phyloP scores from a whole-genome alignment of 1,140 invertebrate genomes.

The Drosophila serrata region DNA sequence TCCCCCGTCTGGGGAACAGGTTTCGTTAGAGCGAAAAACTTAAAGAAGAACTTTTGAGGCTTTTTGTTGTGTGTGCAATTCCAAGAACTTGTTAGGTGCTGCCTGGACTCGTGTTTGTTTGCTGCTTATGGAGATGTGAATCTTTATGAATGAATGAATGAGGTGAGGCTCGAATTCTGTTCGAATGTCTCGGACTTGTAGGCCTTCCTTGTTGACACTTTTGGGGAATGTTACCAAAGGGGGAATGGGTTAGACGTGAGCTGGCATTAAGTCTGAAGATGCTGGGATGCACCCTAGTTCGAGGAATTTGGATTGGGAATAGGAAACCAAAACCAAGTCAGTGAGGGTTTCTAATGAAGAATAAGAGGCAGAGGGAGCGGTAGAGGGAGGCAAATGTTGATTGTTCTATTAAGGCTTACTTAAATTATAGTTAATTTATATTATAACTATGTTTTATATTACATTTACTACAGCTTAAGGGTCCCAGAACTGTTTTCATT shows the following conservation, averaged over 20 bases:
- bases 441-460: neutral
- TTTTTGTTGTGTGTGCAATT: conserved; percentile 63
- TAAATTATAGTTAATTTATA: neutral
- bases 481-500: neutral
- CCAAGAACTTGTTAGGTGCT: conserved; percentile 70
- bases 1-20: conserved; percentile 45
- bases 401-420: neutral
- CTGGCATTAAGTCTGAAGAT: conserved; percentile 32
- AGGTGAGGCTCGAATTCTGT: conserved; percentile 12
- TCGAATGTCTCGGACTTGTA: conserved; percentile 21
- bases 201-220: conserved; percentile 50
- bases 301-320: conserved; percentile 2
- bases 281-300: conserved; percentile 9
- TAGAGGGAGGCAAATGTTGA: neutral
- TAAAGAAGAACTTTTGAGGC: conserved; percentile 49
- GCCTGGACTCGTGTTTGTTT: conserved; percentile 31
- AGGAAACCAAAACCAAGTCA: neutral
- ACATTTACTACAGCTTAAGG: neutral
- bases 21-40: conserved; percentile 51
- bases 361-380: neutral
- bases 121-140: conserved; percentile 58
- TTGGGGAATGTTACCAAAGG: conserved; percentile 28
- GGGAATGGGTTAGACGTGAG: conserved; percentile 67
- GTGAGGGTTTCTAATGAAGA: neutral
- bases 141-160: conserved; percentile 78